Conservation (phyloP, 2,113 vertebrate genomes). For the Cnemophilus loriae region DNA sequence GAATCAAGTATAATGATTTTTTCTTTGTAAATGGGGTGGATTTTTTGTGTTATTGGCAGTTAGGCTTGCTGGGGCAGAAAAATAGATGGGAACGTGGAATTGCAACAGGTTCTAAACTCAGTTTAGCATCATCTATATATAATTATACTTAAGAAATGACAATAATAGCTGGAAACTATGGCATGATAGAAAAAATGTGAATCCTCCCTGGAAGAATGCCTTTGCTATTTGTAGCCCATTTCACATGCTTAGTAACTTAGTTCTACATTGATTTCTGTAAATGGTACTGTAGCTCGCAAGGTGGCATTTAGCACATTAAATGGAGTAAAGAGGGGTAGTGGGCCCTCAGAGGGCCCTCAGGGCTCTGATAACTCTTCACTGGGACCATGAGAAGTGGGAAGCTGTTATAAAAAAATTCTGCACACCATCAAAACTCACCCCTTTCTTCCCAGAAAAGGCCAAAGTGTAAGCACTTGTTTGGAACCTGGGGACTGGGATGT, state of each 20-base stretch:
- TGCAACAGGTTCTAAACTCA: background rate
- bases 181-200: background rate
- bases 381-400: background rate
- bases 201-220: background rate
- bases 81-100: background rate
- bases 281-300: background rate
- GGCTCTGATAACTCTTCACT: background rate
- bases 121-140: background rate
- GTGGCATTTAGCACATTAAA: background rate
- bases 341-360: background rate
- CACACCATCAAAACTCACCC: background rate
- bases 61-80: background rate
- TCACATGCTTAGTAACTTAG: background rate
- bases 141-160: background rate
- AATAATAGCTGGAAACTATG: background rate
- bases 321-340: background rate
- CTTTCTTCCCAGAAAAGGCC: background rate
- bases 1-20: background rate
- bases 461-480: background rate
- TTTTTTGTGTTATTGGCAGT: background rate
- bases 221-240: background rate
- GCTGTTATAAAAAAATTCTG: background rate
- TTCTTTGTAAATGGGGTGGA: background rate
- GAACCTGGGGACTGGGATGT: accelerated
- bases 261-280: background rate